These are phyloP conservation scores for Alethe diademata DNA, from an alignment of 2,113 vertebrate species.

Conservation along the genomic window DNA sequence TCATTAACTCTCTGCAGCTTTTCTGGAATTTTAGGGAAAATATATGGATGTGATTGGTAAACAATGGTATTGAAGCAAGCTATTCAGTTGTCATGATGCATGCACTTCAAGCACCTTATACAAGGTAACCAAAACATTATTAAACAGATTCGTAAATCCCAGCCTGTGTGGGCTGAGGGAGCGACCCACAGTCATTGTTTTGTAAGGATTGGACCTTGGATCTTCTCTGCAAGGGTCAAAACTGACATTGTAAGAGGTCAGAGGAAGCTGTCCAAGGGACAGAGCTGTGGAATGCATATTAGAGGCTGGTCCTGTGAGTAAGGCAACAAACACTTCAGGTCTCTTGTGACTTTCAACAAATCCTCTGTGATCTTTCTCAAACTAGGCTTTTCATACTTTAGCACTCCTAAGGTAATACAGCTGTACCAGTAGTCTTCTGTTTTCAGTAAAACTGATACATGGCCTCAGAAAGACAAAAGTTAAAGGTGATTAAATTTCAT, in stretches of 20 bases:
- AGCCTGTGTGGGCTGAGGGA: neutral
- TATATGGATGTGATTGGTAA: neutral
- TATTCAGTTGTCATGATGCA: neutral
- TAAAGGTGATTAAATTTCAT: neutral
- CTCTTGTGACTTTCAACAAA: neutral
- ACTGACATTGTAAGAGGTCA: neutral
- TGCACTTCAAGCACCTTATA: neutral
- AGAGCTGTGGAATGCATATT: neutral
- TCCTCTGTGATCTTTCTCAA: neutral
- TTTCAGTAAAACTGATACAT: neutral
- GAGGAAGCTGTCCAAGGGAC: neutral
- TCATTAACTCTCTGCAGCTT: rapidly evolving
- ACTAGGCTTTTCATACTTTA: neutral
- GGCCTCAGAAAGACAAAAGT: neutral
- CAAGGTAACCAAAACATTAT: neutral
- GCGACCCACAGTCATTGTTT: neutral
- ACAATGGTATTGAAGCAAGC: neutral
- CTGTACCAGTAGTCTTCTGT: neutral
- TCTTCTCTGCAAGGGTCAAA: neutral
- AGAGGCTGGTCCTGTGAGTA: neutral
- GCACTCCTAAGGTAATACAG: neutral
- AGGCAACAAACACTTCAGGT: neutral
- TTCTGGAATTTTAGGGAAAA: neutral
- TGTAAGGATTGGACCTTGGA: neutral
- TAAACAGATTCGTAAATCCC: neutral